phyloP scores from a whole-genome alignment of 2,113 vertebrate genomes.

The Dendropsophus ebraccatus region DNA sequence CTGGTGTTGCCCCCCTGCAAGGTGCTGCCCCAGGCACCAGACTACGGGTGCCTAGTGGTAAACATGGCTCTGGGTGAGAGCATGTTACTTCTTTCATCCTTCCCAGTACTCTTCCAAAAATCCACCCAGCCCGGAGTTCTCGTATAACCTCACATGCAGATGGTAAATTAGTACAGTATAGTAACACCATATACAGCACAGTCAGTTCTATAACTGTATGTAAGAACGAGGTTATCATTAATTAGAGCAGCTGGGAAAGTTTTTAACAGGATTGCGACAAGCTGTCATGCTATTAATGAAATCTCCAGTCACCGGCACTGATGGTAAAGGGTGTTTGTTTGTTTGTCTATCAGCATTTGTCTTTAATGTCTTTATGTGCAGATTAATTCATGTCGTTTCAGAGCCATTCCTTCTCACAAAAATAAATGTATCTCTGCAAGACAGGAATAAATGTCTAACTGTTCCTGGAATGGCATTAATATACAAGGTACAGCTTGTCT shows the following conservation, averaged over 20 bases:
- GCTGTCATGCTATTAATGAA: background rate
- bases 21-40: no score
- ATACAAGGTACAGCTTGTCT: slow-evolving; percentile 48
- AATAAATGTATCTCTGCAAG: slow-evolving; percentile 52
- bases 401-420: slow-evolving; percentile 38
- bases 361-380: slow-evolving; percentile 14
- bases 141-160: background rate
- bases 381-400: slow-evolving; percentile 35
- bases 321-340: slow-evolving; percentile 11
- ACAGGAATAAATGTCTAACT: slow-evolving; percentile 50
- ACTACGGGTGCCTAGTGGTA: no score
- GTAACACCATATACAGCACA: background rate
- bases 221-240: background rate
- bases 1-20: no score
- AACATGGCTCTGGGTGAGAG: no score
- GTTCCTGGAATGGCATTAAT: slow-evolving; percentile 47
- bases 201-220: background rate
- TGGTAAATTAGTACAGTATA: background rate
- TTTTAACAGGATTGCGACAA: background rate
- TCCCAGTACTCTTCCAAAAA: no score
- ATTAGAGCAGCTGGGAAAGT: background rate
- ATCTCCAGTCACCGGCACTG: background rate
- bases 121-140: no score
- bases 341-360: slow-evolving; percentile 10
- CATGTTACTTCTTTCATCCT: no score